Percentiles rank a stretch among this genome's conserved stretches.
phyloP scores from a whole-genome alignment of 2,113 vertebrate species.

The Fulmarus glacialis region DNA sequence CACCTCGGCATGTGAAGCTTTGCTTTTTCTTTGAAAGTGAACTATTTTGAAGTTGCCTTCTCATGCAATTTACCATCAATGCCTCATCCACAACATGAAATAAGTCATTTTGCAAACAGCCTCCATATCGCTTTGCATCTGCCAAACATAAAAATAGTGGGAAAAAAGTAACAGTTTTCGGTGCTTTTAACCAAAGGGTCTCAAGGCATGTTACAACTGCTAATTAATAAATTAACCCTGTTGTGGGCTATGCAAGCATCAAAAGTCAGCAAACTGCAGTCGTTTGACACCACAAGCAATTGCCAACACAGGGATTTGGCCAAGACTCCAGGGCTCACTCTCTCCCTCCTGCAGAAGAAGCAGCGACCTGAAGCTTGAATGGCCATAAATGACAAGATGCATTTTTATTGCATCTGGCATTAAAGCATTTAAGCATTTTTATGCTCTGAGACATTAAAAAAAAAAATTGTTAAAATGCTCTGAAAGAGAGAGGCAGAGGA shows the following conservation, averaged over 20 bases:
- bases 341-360: not conserved
- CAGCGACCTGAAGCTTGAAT: not conserved
- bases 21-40: not conserved
- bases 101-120: not conserved
- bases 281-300: not conserved
- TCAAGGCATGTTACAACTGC: not conserved
- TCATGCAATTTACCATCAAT: not conserved
- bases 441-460: not conserved
- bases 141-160: not conserved
- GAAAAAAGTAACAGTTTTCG: rapidly evolving
- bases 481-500: not conserved
- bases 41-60: not conserved
- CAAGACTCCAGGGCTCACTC: not conserved
- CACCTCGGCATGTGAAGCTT: not conserved
- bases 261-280: not conserved
- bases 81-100: not conserved
- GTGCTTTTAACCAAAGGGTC: not conserved
- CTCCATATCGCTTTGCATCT: not conserved
- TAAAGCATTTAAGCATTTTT: not conserved
- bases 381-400: no score
- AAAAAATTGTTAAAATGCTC: not conserved
- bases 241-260: not conserved
- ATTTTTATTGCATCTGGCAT: not conserved
- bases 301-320: not conserved
- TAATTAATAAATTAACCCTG: not conserved